Percentiles rank a stretch among this genome's conserved stretches.
Conservation (phyloP, 1,140 invertebrate species). For the Brevipalpus yothersi region DNA sequence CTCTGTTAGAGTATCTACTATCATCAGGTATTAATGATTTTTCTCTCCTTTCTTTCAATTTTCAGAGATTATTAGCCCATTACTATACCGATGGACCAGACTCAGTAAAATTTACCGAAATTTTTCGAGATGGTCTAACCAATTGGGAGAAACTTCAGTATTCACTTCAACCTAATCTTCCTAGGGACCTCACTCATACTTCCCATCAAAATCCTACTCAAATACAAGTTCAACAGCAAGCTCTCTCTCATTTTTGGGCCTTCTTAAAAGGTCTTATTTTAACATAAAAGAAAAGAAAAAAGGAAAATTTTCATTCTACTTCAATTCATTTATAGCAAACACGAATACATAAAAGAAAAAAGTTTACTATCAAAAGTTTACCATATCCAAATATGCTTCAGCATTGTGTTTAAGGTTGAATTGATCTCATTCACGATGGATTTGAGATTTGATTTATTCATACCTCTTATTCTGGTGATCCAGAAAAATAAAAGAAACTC, state of each 20-base stretch:
- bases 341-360: too few relatives aligned
- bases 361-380: too few relatives aligned
- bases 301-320: too few relatives aligned
- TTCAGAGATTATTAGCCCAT: constrained; percentile 46
- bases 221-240: constrained; percentile 12
- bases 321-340: too few relatives aligned
- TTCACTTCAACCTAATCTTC: constrained; percentile 14
- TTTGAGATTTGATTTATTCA: too few relatives aligned
- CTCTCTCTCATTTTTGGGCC: constrained; percentile 16
- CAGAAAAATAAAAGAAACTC: too few relatives aligned
- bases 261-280: constrained; percentile 14
- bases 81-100: constrained; percentile 56
- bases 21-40: neutral
- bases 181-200: constrained; percentile 13
- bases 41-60: constrained; percentile 9
- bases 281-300: too few relatives aligned
- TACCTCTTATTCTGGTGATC: too few relatives aligned
- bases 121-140: constrained; percentile 20
- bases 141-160: constrained; percentile 20
- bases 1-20: too few relatives aligned
- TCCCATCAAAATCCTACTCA: constrained; percentile 8
- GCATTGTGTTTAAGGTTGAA: too few relatives aligned
- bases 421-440: too few relatives aligned
- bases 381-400: too few relatives aligned
- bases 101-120: constrained; percentile 45